Base-by-base conservation (phyloP, 2,113 vertebrate genomes). In the Neopipo cinnamomea region DNA sequence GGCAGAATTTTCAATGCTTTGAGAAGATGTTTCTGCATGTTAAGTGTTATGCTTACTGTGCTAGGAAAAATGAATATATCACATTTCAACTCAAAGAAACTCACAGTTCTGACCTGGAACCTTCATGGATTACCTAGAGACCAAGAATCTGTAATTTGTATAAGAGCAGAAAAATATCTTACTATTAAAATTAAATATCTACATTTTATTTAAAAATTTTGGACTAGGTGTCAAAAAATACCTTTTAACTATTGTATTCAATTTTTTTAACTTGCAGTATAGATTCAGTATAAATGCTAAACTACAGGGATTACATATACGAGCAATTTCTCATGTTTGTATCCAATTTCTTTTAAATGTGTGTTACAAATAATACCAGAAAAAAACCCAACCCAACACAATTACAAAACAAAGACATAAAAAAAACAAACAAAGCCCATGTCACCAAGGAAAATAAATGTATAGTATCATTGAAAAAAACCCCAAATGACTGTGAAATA, bases 181-280 rank as follows among this genome's bases (percentile, higher is more conserved):
- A 41, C 2, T 41, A 8, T 9, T 65, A 62, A 85, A 89, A 81
- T 27, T 10, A 12, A 73, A 65, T 56, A 72, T 13, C 5, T 59
- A 6, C 1, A 14, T 62, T 70, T 73, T 59, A 6, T 59, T 42
- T 46, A 7, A 53, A 67, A 47, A 49, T 3, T 12, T 49, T 65
- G 5, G 5, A 56, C 3, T 25, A 31, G 58, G 6, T n/a, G 6
- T 31, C 49, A 85, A 65, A 52, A 50, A 72, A 41, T 62, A 39
- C 3, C 3, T 7, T n/a, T 7, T n/a, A 58, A 33, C 1, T 41
- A 15, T 23, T 47, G 5, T 10, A 56, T 42, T 15, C 0, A 1
- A 75, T 70, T 70, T 42, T 59, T 6, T 68, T 81, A 65, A 68
- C 5, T 8, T 52, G 12, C 8, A 14, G 1, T 39, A 47, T 9